Base-by-base conservation (phyloP, 2,797 vertebrate genomes). In the Pangasius krempfi region DNA sequence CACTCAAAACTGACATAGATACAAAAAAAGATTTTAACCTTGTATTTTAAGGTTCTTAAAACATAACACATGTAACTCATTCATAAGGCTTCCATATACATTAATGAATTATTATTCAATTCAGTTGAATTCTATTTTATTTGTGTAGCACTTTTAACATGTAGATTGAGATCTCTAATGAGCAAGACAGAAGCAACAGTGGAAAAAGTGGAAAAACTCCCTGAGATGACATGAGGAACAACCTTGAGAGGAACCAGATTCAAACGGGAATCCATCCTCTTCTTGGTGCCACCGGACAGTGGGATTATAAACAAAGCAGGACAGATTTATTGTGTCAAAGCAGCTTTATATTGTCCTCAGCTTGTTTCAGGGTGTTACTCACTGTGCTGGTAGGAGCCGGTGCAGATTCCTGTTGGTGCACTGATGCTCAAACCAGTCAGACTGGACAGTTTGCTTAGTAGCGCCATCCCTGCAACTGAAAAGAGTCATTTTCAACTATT, bases 341-440 rank as follows among this genome's bases (percentile, higher is more conserved):
- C 20, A 30, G 70, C 30, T 76, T 84, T 37, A 54, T 40, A 52
- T 6, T 3, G 20, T 60, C 5, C 33, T 75, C 22, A 27, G 10
- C 33, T 6, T 30, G 44, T 66, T 47, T 72, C 37, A 18, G 8
- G 72, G 47, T 60, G 54, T n/a, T 64, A 95, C 97, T 96, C 93
- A 98, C 97, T 95, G 93, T 96, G 96, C 88, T 98, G 96, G 92
- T 97, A 97, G 25, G 95, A 97, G 89, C 97, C 97, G 0, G 96
- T 96, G 56, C 94, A 95, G 5, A 97, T 94, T 66, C 97, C 98
- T 50, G 93, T 91, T 0, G 97, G 97, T 1, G 96, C 93, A 1
- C 91, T 93, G 83, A 97, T 94, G 66, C 93, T 92, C 9, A 97
- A 91, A 83, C 96, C 97, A 18, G 96, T 97, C 64, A 98, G 93